These are phyloP conservation scores for Machaerirhynchus nigripectus DNA, from an alignment of 2,113 vertebrate species.

Conservation along the genomic window DNA sequence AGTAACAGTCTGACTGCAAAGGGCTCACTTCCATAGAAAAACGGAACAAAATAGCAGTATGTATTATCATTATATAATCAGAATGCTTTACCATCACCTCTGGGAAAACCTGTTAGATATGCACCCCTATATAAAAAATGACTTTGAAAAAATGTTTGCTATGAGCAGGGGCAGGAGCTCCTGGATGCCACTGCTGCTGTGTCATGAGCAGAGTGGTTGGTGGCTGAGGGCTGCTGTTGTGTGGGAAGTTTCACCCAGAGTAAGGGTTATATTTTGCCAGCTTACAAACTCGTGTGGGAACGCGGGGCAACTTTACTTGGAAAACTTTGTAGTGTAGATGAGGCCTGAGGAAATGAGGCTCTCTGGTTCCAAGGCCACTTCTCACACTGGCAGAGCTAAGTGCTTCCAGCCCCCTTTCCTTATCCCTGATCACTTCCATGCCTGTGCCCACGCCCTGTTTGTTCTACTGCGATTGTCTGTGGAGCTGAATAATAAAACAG, in stretches of 20 bases:
- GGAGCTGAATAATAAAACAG: slow-evolving; percentile 13
- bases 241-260: not conserved
- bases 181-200: not conserved
- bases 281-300: not conserved
- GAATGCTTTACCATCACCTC: not conserved
- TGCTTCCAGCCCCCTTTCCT: slow-evolving; percentile 15
- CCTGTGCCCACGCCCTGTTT: not conserved
- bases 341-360: not conserved
- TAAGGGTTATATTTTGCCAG: not conserved
- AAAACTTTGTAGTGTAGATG: not conserved
- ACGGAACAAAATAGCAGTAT: not conserved
- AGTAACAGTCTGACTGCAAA: not conserved
- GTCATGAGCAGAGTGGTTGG: not conserved
- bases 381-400: not conserved
- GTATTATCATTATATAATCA: not conserved
- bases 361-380: not conserved
- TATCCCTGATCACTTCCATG: not conserved
- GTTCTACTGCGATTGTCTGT: not conserved
- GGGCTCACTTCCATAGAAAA: not conserved
- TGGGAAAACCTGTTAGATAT: not conserved
- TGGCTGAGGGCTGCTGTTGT: not conserved
- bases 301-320: not conserved
- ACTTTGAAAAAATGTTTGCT: not conserved
- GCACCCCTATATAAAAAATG: not conserved
- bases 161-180: not conserved